Evolutionary conservation across 2,113 vertebrate genomes (phyloP).

Genomic region (Macquaria australasica): DNA sequence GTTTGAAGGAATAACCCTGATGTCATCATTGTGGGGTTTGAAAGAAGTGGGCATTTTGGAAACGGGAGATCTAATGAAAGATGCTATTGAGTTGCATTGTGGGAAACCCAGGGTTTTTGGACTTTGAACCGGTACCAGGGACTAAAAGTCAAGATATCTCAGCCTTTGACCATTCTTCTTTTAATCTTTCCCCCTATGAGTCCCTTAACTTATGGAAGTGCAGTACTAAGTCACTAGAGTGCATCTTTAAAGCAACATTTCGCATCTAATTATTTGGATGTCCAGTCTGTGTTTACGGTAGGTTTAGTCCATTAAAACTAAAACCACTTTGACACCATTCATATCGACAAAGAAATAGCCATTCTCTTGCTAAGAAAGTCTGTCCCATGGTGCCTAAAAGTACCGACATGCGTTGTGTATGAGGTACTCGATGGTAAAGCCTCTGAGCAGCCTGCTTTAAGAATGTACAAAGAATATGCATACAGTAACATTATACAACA

Average conservation of each 20-base stretch:
- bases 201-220: not conserved
- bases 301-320: not conserved
- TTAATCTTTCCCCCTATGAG: not conserved
- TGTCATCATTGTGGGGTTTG: not conserved
- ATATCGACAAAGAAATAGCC: not conserved
- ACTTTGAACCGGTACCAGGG: slow-evolving; percentile 5
- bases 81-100: not conserved
- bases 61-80: slow-evolving; percentile 10
- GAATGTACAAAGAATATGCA: not conserved
- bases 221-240: not conserved
- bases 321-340: not conserved
- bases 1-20: not conserved
- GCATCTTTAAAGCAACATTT: slow-evolving; percentile 7
- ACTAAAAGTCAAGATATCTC: not conserved
- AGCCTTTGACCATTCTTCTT: not conserved
- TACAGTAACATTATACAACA: not conserved
- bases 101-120: not conserved
- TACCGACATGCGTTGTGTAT: not conserved
- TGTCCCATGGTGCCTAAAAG: not conserved
- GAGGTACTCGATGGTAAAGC: not conserved
- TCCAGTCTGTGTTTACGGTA: not conserved
- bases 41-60: not conserved
- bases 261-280: not conserved
- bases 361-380: not conserved
- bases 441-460: not conserved